Conservation (phyloP, 2,888 invertebrate genomes). For the Branchipolynoe longqiensis region DNA sequence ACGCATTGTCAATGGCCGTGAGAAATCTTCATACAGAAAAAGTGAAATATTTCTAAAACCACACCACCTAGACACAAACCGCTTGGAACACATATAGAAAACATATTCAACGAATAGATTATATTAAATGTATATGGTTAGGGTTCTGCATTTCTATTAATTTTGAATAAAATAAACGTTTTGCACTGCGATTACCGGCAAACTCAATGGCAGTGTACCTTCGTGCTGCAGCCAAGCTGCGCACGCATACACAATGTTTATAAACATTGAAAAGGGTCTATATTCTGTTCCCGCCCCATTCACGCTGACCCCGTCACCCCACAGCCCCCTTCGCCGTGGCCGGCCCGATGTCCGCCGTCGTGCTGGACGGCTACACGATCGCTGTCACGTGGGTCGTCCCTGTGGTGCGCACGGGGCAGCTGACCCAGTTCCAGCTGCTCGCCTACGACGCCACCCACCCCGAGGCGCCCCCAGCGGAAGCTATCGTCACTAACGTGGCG, state of each 20-base stretch:
- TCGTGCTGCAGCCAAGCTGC: no score
- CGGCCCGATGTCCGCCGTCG: constrained; percentile 71
- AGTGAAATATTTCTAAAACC: no score
- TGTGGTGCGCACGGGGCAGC: constrained; percentile 74
- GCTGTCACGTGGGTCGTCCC: constrained; percentile 76
- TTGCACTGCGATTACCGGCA: background rate
- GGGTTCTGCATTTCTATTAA: background rate
- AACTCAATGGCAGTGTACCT: background rate
- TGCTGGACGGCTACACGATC: constrained; percentile 74
- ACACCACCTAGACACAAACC: no score
- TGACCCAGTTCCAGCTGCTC: constrained; percentile 73
- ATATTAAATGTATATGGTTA: no score
- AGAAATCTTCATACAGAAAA: no score
- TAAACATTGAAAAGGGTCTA: background rate
- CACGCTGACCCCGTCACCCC: background rate
- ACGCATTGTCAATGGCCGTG: no score
- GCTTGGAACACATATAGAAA: no score
- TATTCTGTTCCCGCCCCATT: background rate
- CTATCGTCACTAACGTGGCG: constrained; percentile 64
- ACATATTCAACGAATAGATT: no score
- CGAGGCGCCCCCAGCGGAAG: constrained; percentile 70
- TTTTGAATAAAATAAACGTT: background rate
- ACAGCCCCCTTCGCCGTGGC: constrained; percentile 78
- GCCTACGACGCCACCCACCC: constrained; percentile 73
- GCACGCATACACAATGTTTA: no score